phyloP scores from a whole-genome alignment of 2,113 vertebrate species.

The Pristiophorus japonicus region DNA sequence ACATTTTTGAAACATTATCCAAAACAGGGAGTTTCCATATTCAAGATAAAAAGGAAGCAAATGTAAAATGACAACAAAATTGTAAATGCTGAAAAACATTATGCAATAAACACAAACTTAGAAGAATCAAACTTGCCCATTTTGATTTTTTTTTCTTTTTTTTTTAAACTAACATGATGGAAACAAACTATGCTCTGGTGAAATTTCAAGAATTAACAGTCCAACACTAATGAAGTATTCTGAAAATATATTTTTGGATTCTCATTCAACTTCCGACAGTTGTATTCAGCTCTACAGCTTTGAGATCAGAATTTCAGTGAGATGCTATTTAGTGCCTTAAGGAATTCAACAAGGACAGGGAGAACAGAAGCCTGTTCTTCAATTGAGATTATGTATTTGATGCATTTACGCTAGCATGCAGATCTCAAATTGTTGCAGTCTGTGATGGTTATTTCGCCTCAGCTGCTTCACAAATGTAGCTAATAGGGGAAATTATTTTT shows the following conservation, averaged over 20 bases:
- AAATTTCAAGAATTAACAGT: conserved; percentile 27
- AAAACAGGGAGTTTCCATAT: conserved; percentile 58
- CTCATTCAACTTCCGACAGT: too few species aligned
- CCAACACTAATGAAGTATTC: conserved; percentile 33
- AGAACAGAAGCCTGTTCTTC: not conserved
- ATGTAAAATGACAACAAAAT: conserved; percentile 54
- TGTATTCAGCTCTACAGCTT: not conserved
- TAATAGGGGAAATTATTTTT: not conserved
- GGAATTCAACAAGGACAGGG: not conserved
- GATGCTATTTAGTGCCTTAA: not conserved
- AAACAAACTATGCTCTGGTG: not conserved
- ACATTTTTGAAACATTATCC: conserved; percentile 56
- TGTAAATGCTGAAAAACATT: conserved; percentile 26
- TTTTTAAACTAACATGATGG: conserved; percentile 29
- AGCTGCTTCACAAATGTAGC: conserved; percentile 25
- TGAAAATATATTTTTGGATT: conserved; percentile 35
- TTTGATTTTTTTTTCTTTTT: conserved; percentile 19
- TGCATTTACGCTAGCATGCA: not conserved
- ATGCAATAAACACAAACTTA: conserved; percentile 25
- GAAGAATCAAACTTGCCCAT: not conserved
- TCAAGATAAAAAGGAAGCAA: conserved; percentile 59
- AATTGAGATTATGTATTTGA: not conserved
- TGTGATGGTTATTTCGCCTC: not conserved
- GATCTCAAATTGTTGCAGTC: not conserved
- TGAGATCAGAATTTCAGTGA: not conserved